Conservation (phyloP, 2,113 vertebrate genomes). For the Phalacrocorax brasilianus region DNA sequence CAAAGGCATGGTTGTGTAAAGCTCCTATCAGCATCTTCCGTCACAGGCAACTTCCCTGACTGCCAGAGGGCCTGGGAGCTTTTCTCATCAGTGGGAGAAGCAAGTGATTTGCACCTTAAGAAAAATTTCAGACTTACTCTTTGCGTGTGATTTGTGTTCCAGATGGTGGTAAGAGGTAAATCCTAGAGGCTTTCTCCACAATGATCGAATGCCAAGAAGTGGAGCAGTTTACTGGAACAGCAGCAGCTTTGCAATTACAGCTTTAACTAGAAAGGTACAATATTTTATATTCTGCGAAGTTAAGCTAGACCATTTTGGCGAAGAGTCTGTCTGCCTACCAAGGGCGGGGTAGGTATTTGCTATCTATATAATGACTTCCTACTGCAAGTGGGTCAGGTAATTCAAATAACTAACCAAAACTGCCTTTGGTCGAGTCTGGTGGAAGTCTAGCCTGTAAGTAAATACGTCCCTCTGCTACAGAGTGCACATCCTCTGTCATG, state of each 20-base stretch:
- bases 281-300: slow-evolving; percentile 11
- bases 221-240: slow-evolving; percentile 40
- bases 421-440: slow-evolving; percentile 40
- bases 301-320: slow-evolving; percentile 40
- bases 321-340: slow-evolving; percentile 36
- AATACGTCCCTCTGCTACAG: slow-evolving; percentile 23
- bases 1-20: neutral
- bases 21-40: neutral
- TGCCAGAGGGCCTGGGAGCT: neutral
- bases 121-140: neutral
- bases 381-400: slow-evolving; percentile 57
- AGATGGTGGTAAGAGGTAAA: slow-evolving; percentile 17
- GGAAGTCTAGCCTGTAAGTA: slow-evolving; percentile 56
- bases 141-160: neutral
- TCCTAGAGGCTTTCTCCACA: slow-evolving; percentile 20
- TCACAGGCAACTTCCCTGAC: neutral
- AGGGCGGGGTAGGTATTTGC: slow-evolving; percentile 51
- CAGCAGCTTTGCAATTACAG: slow-evolving; percentile 28
- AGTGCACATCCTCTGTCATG: slow-evolving; percentile 27
- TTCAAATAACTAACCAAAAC: neutral
- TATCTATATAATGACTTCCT: slow-evolving; percentile 52
- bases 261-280: neutral
- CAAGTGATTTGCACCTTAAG: neutral
- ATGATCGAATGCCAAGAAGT: neutral
- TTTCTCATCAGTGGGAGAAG: neutral